Evolutionary conservation across 2,888 invertebrate species (phyloP), one percentile per base, ranked within the genome.

Genomic region (Merodon equestris): DNA sequence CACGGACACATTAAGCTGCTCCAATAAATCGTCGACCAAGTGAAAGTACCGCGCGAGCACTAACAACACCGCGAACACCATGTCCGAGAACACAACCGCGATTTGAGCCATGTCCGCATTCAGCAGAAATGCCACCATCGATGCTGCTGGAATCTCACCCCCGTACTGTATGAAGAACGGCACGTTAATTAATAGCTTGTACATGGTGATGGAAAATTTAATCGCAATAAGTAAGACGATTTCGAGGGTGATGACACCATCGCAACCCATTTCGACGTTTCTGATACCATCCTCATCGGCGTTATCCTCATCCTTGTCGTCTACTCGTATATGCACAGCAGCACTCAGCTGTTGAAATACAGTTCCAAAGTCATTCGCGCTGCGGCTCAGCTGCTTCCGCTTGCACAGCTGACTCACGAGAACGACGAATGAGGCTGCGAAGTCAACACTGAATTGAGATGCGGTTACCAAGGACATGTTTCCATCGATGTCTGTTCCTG

Each of bases 161-260:
- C 84, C 83, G 4, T 83, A 75, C 12, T 83, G 61, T 1, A 74
- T 71, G 34, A 87, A 27, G 47, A 85, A 87, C 9, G 87, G 88
- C 10, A 86, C 73, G 71, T 84, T 86, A 76, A 85, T 82, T 12
- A 84, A 50, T 19, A 86, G 60, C 38, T 85, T 84, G 60, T 87
- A 86, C 1, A 83, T 68, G 36, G 83, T 84, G 13, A 85, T 81
- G 2, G 83, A 27, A 17, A 85, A 15, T 76, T 87, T 87, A 47
- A 68, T 47, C 60, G 19, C 64, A 27, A 68, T 51, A 17, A 79
- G 74, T 15, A 68, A 34, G 17, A 74, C 40, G 9, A 74, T 79
- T 45, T 50, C 50, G 9, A 53, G 54, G 38, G 58, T 74, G 51
- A 70, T 45, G 56, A 79, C 56, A 18, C 17, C 36, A 9, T 14